phyloP scores from a whole-genome alignment of 2,888 invertebrate genomes.

The Gastrophysa polygoni region DNA sequence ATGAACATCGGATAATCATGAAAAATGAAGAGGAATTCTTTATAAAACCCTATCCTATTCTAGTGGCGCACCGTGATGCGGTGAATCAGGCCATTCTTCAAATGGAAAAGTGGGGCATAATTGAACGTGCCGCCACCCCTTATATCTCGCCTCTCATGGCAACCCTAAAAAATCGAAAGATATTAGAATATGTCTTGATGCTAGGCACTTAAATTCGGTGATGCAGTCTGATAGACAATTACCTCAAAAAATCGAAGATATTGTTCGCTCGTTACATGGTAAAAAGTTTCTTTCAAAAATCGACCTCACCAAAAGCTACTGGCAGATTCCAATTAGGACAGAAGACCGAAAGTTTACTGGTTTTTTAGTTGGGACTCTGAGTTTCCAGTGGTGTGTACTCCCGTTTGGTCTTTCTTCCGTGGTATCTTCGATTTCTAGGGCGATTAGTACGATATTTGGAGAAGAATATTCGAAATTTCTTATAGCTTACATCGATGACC shows the following conservation, averaged over 20 bases:
- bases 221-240: background rate
- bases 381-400: background rate
- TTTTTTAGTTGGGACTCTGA: background rate
- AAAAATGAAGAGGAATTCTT: conserved; percentile 12
- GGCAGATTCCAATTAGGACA: background rate
- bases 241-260: background rate
- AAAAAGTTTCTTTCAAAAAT: background rate
- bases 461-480: background rate
- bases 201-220: conserved; percentile 2
- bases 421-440: background rate
- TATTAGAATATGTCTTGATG: background rate
- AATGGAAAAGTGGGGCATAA: conserved; percentile 11
- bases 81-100: background rate
- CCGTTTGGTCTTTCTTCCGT: background rate
- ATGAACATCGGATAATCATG: conserved; percentile 13
- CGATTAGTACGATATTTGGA: background rate
- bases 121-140: conserved; percentile 17
- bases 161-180: background rate
- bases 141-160: conserved; percentile 8
- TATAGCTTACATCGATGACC: background rate
- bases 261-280: background rate
- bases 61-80: conserved; percentile 13
- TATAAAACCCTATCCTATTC: conserved; percentile 10
- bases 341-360: background rate
- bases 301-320: background rate